These are phyloP conservation scores for Cliona cf. orientalis DNA, from an alignment of 37 sponge, comb jelly and placozoan genomes.

Conservation along the genomic window DNA sequence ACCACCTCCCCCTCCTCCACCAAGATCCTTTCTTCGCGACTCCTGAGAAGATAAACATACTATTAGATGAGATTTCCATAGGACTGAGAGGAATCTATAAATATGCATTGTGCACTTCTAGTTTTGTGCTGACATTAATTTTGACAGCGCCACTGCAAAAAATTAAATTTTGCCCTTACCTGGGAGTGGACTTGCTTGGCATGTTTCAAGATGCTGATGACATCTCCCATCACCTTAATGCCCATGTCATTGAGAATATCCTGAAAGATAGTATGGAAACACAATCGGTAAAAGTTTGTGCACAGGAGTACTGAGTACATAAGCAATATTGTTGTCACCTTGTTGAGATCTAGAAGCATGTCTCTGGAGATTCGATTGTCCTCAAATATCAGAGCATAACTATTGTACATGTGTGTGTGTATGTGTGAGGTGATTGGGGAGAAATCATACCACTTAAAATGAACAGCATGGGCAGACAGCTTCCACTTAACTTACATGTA, in stretches of 20 bases:
- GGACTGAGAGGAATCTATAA: no score
- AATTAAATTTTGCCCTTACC: no score
- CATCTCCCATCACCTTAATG: slow-evolving; percentile 92
- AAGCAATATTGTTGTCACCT: slow-evolving; percentile 27
- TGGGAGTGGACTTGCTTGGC: slow-evolving; percentile 82
- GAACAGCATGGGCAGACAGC: background rate
- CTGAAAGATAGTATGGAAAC: slow-evolving; percentile 34
- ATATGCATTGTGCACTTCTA: no score
- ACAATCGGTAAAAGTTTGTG: background rate
- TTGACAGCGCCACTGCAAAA: no score
- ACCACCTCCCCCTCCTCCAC: background rate
- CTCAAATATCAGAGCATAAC: slow-evolving; percentile 81
- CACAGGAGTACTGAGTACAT: no score
- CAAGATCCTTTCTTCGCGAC: background rate
- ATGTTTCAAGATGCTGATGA: slow-evolving; percentile 93
- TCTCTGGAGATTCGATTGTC: slow-evolving; percentile 85
- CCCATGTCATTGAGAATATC: slow-evolving; percentile 94
- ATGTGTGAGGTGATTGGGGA: background rate
- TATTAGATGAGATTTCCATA: no score
- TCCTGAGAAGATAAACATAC: slow-evolving; percentile 7
- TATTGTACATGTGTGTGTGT: no score
- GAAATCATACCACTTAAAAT: background rate
- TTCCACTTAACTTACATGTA: background rate
- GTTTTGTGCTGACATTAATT: no score
- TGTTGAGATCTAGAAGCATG: slow-evolving; percentile 74